These are phyloP conservation scores for Diabrotica virgifera DNA, from an alignment of 1,140 invertebrate genomes.

Conservation along the genomic window DNA sequence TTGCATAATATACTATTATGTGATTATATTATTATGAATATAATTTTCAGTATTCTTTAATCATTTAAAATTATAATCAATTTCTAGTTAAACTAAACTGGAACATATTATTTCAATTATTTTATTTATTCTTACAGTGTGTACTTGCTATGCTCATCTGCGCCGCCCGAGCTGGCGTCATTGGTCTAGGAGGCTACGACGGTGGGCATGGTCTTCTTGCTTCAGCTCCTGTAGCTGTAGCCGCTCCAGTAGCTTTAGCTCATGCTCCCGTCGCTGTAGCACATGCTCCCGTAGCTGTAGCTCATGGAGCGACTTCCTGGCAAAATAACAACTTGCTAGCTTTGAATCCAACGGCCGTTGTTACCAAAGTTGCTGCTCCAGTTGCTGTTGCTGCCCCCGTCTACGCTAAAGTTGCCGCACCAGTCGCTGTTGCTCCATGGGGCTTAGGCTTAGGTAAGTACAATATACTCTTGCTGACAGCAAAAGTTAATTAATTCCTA, in stretches of 20 bases:
- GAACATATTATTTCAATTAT: not conserved
- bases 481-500: not conserved
- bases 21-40: too few relatives aligned
- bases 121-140: constrained; percentile 9
- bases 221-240: constrained; percentile 13
- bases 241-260: constrained; percentile 16
- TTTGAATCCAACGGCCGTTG: constrained; percentile 27
- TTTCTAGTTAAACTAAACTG: too few relatives aligned
- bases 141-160: constrained; percentile 21
- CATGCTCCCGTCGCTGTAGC: constrained; percentile 22
- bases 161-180: constrained; percentile 23
- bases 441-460: constrained; percentile 12
- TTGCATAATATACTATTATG: too few relatives aligned
- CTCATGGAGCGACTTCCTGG: constrained; percentile 27
- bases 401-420: constrained; percentile 21
- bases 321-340: constrained; percentile 30
- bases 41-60: too few relatives aligned
- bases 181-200: constrained; percentile 15
- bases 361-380: constrained; percentile 33
- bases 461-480: not conserved
- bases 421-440: constrained; percentile 14
- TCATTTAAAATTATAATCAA: too few relatives aligned
- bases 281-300: constrained; percentile 22
- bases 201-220: constrained; percentile 4
- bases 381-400: constrained; percentile 27